A percentile compares a stretch with the other conserved stretches of the same genome.
Evolutionary conservation across 2,797 vertebrate genomes (phyloP).

Genomic region (Odontamblyopus lacepedii): DNA sequence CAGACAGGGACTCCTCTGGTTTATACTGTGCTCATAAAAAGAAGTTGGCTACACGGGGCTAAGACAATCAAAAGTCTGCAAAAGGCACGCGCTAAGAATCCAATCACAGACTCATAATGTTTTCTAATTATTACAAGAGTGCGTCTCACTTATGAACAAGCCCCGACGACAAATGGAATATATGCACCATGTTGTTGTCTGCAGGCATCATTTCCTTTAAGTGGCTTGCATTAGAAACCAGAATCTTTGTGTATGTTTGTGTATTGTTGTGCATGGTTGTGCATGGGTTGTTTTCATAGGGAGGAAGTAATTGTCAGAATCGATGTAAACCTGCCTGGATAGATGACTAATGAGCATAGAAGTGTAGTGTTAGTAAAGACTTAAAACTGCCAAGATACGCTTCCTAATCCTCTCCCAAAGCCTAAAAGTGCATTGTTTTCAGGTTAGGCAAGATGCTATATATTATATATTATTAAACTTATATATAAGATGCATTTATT

Average conservation of each 20-base stretch:
- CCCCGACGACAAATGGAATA: conserved; percentile 17
- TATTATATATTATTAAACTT: too few relatives aligned
- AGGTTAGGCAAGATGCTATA: too few relatives aligned
- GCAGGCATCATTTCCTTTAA: conserved; percentile 24
- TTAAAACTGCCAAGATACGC: neutral
- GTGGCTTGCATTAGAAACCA: conserved; percentile 28
- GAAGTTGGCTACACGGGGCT: conserved; percentile 34
- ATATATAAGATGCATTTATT: too few relatives aligned
- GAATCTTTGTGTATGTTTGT: conserved; percentile 4
- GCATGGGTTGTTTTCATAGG: neutral
- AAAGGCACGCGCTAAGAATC: conserved; percentile 24
- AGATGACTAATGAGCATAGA: neutral
- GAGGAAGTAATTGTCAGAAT: neutral
- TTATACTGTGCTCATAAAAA: conserved; percentile 36
- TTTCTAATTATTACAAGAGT: conserved; percentile 22
- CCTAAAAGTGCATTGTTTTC: too few relatives aligned
- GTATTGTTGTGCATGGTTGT: neutral
- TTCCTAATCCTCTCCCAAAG: too few relatives aligned
- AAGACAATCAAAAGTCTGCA: conserved; percentile 49
- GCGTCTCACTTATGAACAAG: conserved; percentile 22
- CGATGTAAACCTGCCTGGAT: neutral
- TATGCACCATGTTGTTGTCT: conserved; percentile 22
- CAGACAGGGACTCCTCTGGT: conserved; percentile 32
- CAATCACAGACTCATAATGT: conserved; percentile 23
- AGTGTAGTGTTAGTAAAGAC: neutral